Conservation (phyloP, 2,797 vertebrate genomes). For the Urophycis tenuis region DNA sequence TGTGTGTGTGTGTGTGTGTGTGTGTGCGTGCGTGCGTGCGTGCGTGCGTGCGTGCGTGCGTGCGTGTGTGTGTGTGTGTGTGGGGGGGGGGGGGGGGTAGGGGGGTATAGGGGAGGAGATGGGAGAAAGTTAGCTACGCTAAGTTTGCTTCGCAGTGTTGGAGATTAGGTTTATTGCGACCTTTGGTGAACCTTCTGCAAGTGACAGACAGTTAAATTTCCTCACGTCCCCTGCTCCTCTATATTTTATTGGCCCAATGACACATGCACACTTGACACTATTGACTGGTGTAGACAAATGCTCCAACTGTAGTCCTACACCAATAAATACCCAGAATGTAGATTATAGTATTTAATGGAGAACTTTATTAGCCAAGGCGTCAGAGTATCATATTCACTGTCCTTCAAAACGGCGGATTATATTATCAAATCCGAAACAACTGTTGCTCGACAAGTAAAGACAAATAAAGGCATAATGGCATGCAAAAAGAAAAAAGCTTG, state of each 20-base stretch:
- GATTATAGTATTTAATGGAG: neutral
- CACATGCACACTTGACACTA: slow-evolving; percentile 36
- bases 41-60: too few relatives aligned
- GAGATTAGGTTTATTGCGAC: slow-evolving; percentile 64
- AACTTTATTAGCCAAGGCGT: neutral
- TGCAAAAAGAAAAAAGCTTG: neutral
- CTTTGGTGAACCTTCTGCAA: slow-evolving; percentile 64
- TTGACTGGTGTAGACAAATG: slow-evolving; percentile 41
- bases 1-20: too few relatives aligned
- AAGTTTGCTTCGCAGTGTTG: slow-evolving; percentile 44
- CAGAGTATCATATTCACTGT: neutral
- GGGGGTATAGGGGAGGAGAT: neutral
- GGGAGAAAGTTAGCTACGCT: slow-evolving; percentile 19
- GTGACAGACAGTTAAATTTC: slow-evolving; percentile 63
- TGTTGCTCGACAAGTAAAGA: slow-evolving; percentile 48
- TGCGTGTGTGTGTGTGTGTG: too few relatives aligned
- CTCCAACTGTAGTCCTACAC: slow-evolving; percentile 46
- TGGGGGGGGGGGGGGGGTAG: neutral
- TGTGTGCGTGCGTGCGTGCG: too few relatives aligned
- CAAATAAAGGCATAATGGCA: slow-evolving; percentile 14
- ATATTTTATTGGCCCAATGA: slow-evolving; percentile 65
- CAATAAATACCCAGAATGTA: neutral
- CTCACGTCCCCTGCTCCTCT: slow-evolving; percentile 55
- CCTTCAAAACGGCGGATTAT: neutral
- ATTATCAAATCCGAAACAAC: slow-evolving; percentile 40